These are phyloP conservation scores for Brenthis ino DNA, from an alignment of 2,888 invertebrate species.

Conservation along the genomic window DNA sequence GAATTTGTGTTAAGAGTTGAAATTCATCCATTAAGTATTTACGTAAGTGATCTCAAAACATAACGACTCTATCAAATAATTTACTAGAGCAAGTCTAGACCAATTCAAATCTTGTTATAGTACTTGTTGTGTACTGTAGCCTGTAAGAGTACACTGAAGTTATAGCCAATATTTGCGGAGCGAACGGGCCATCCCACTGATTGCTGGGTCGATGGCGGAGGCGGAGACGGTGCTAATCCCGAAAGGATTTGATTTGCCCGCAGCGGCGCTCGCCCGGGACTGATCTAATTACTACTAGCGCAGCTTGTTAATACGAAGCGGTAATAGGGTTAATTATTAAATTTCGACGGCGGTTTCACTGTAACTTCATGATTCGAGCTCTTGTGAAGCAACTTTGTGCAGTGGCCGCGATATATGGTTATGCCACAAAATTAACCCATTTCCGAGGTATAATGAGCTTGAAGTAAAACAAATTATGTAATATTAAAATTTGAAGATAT, in stretches of 20 bases:
- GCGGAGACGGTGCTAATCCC: conserved; percentile 33
- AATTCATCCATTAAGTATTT: too few relatives aligned
- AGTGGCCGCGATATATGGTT: not conserved
- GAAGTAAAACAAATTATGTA: not conserved
- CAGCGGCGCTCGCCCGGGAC: conserved; percentile 31
- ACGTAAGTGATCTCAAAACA: too few relatives aligned
- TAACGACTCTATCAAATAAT: too few relatives aligned
- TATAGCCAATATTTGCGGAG: conserved; percentile 21
- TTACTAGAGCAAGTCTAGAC: too few relatives aligned
- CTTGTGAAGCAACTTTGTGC: not conserved
- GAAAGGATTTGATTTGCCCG: conserved; percentile 35
- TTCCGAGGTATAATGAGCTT: not conserved
- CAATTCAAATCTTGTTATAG: not conserved
- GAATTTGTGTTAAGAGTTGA: too few relatives aligned
- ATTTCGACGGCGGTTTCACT: conserved; percentile 21
- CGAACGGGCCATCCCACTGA: conserved; percentile 2
- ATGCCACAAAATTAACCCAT: not conserved
- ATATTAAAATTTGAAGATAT: not conserved
- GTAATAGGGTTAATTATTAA: conserved; percentile 38
- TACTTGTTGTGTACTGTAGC: not conserved
- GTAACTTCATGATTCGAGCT: conserved; percentile 17
- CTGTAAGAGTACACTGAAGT: conserved; percentile 13
- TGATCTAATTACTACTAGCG: conserved; percentile 38
- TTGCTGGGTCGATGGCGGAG: conserved; percentile 4
- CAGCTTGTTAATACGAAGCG: conserved; percentile 29